Evolutionary conservation across 2,113 vertebrate species (phyloP).

Genomic region (Stigmatopora nigra): DNA sequence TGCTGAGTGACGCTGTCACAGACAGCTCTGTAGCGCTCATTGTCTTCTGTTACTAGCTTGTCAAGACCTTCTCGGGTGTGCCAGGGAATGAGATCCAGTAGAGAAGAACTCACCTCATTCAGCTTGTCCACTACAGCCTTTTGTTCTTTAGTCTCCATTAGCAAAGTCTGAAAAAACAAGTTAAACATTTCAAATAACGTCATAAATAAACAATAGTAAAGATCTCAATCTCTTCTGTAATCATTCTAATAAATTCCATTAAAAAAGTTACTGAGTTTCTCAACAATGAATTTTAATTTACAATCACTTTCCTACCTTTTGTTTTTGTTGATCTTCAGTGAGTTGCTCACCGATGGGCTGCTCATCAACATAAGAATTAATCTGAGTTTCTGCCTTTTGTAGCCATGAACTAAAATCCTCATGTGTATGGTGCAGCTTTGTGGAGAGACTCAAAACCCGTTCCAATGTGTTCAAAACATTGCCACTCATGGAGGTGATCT

Average conservation of each 20-base stretch:
- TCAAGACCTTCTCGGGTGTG: conserved; percentile 86
- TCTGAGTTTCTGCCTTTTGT: conserved; percentile 75
- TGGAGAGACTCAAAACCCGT: conserved; percentile 77
- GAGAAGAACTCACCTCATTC: conserved; percentile 83
- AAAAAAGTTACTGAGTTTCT: not conserved
- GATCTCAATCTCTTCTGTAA: not conserved
- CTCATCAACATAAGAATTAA: conserved; percentile 71
- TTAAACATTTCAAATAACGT: not conserved
- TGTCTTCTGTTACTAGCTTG: conserved; percentile 84
- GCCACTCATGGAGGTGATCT: conserved; percentile 80
- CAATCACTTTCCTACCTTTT: conserved; percentile 71
- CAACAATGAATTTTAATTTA: not conserved
- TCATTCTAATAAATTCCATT: no score
- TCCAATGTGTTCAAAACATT: conserved; percentile 81
- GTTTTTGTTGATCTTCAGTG: conserved; percentile 74
- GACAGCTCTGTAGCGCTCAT: conserved; percentile 78
- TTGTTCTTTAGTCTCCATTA: conserved; percentile 77
- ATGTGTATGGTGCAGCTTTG: conserved; percentile 72
- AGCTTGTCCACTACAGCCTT: conserved; percentile 79
- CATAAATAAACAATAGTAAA: not conserved
- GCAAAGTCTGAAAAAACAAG: conserved; percentile 69
- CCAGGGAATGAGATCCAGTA: conserved; percentile 92
- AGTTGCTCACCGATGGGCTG: conserved; percentile 73
- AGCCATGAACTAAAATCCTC: conserved; percentile 81
- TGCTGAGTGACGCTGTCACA: conserved; percentile 76